Evolutionary conservation across 2,888 invertebrate genomes (phyloP), one percentile per base, ranked within the genome.

Genomic region (Epirrhoe alternata): DNA sequence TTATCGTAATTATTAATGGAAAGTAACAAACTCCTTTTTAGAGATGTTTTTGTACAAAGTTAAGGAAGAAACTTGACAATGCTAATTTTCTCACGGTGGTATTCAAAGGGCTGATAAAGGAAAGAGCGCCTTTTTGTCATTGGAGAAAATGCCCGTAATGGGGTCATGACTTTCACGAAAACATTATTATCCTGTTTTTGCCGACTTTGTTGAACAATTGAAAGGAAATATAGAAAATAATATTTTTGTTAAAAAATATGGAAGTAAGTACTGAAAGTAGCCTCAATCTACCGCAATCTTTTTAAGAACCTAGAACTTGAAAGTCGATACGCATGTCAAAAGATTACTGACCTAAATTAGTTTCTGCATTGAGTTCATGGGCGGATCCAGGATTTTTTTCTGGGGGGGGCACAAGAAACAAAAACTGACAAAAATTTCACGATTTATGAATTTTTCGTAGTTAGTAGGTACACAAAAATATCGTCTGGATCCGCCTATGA

Each of bases 61-160:
- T 42, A 47, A 14, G 14, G 1, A 47, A 47, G 47, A 47, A 47
- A 47, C 47, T 47, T 16, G 47, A 47, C 47, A 47, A 47, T 47
- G 47, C 47, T 47, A 47, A 47, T 47, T 47, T 47, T 47, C 47
- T 16, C 16, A 47, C 47, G 14, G 14, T 35, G 35, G 8, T 7
- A 47, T 47, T 47, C 47, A 47, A 47, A 47, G 16, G 47, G 16
- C 47, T 47, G 14, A 47, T 16, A 47, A 47, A 47, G 14, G 47
- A 14, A 47, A 16, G 12, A 47, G 47, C 38, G 12, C 5, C 47
- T 47, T 47, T 47, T 47, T 47, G 47, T 47, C 47, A 47, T 47
- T 47, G 47, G 47, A 47, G 47, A 47, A 16, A 47, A 47, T 47
- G 47, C n/a, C 52, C 12, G 14, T 47, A 47, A 47, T 47, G 47